Conservation (phyloP, 2,797 vertebrate species). For the Yasuhikotakia modesta region DNA sequence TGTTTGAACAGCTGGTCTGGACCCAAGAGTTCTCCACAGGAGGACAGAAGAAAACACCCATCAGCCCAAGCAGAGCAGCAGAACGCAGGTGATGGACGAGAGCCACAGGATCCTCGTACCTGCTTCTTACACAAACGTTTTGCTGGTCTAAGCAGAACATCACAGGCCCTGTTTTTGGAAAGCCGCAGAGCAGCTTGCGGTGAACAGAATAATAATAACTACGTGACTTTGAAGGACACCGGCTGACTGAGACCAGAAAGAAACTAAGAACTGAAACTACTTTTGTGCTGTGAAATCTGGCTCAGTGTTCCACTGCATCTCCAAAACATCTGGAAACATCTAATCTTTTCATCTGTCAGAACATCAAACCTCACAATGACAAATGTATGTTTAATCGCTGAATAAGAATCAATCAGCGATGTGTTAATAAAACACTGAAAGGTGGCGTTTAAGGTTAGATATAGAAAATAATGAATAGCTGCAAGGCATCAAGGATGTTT, state of each 20-base stretch:
- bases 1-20: constrained; percentile 73
- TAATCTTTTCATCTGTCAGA: background rate
- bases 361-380: background rate
- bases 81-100: constrained; percentile 50
- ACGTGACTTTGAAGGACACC: background rate
- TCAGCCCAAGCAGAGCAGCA: constrained; percentile 36
- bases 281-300: constrained; percentile 64
- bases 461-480: background rate
- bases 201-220: constrained; percentile 55
- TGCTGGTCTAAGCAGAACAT: constrained; percentile 45
- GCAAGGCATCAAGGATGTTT: background rate
- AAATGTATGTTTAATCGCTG: background rate
- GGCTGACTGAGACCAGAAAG: constrained; percentile 44
- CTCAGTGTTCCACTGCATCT: background rate
- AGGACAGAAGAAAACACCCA: constrained; percentile 46
- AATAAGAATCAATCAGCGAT: background rate
- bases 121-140: constrained; percentile 33
- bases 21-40: constrained; percentile 66
- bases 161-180: constrained; percentile 47
- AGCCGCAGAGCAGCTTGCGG: constrained; percentile 50
- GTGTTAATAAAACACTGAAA: background rate
- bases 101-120: constrained; percentile 41
- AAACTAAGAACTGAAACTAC: constrained; percentile 51
- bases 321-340: constrained; percentile 17
- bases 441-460: background rate